Evolutionary conservation across 1,140 invertebrate genomes (phyloP).

Genomic region (Drosophila parabipectinata): DNA sequence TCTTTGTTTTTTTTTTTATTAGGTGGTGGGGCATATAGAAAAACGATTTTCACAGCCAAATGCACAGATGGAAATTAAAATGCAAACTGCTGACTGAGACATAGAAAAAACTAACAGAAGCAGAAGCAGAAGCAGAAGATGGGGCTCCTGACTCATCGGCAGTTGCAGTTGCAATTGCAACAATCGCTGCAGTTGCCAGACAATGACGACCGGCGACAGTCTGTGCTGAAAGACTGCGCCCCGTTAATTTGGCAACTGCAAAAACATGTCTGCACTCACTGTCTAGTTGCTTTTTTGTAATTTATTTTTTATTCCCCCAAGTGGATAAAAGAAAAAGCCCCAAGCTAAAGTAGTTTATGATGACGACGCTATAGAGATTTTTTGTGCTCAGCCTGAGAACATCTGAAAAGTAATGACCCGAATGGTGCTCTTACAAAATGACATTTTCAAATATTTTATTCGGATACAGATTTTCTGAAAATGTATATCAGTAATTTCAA

Average conservation of each 20-base stretch:
- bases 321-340: slow-evolving; percentile 8
- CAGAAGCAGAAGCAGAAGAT: neutral
- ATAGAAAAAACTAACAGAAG: slow-evolving; percentile 21
- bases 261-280: slow-evolving; percentile 26
- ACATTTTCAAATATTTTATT: neutral
- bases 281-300: slow-evolving; percentile 5
- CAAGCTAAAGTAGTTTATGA: slow-evolving; percentile 6
- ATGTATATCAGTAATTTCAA: slow-evolving; percentile 17
- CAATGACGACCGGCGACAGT: slow-evolving; percentile 63
- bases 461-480: neutral
- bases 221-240: slow-evolving; percentile 56
- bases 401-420: slow-evolving; percentile 1
- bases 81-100: slow-evolving; percentile 58
- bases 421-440: neutral
- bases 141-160: slow-evolving; percentile 46
- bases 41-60: slow-evolving; percentile 70
- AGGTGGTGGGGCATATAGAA: slow-evolving; percentile 39
- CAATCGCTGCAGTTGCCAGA: slow-evolving; percentile 32
- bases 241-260: slow-evolving; percentile 70
- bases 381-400: neutral
- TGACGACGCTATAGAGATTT: neutral
- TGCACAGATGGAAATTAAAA: slow-evolving; percentile 71
- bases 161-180: slow-evolving; percentile 26
- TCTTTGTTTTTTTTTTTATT: slow-evolving; percentile 11
- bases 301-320: slow-evolving; percentile 14